Base-by-base conservation (phyloP, 2,797 vertebrate genomes). In the Pogoniulus pusillus region DNA sequence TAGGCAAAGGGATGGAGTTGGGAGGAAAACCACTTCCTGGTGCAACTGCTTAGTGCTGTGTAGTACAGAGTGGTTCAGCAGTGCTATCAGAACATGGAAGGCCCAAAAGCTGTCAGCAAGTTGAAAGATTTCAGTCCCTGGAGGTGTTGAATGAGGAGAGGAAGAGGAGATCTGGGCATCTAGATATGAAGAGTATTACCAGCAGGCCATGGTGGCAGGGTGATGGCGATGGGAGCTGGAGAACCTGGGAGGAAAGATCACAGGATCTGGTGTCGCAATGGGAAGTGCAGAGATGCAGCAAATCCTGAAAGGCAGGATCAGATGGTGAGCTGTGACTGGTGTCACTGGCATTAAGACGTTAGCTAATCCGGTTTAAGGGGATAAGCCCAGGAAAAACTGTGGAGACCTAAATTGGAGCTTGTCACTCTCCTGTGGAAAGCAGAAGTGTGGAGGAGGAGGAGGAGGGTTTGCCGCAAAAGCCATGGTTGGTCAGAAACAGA, bases 351-450 rank as follows among this genome's bases (percentile, higher is more conserved):
- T 94, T 95, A 95, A 95, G 93, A 92, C 32, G 72, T 90, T 88
- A 17, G 51, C 88, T 95, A 94, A 96, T 95, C 93, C 86, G 84
- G 92, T 95, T 95, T 95, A 95, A 93, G 85, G 92, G 95, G 95
- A 95, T 96, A 95, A 96, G 81, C 93, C 91, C 93, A 49, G 89
- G 85, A 78, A 93, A 94, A 93, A 92, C 89, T 95, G 91, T 95
- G 92, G 94, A 96, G 92, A 95, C 93, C 92, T 95, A 95, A 95
- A 96, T 91, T 95, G 93, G 93, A 95, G 92, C 93, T 90, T 96
- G 95, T 96, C 94, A 94, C 62, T 94, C 92, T 95, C 59, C 74
- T 0, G 7, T 86, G 85, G 83, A 88, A 92, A 84, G 87, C 70
- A 73, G 73, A 63, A 83, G 59, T 30, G 76, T 74, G 73, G 85